phyloP scores from a whole-genome alignment of 1,140 invertebrate species.

The Drosophila dunni region DNA sequence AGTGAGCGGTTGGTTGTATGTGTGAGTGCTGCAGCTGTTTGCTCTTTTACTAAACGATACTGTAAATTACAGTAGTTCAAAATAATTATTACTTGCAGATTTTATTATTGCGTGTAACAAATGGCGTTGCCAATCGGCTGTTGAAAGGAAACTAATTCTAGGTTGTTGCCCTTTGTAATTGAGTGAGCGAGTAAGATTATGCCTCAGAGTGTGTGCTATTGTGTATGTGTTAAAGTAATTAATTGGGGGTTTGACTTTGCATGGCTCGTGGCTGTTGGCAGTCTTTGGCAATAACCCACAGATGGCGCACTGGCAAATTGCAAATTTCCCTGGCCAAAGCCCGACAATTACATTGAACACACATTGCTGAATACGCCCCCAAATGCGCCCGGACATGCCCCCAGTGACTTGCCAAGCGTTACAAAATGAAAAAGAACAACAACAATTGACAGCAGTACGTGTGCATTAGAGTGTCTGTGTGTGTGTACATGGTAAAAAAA shows the following conservation, averaged over 20 bases:
- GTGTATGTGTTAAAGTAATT: constrained; percentile 6
- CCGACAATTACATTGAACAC: constrained; percentile 48
- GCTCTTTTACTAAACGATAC: constrained; percentile 28
- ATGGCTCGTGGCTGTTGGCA: constrained; percentile 12
- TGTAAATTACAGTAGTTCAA: constrained; percentile 25
- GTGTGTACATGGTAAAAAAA: constrained; percentile 23
- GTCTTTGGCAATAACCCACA: constrained; percentile 36
- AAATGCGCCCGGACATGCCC: constrained; percentile 58
- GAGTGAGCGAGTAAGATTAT: no score
- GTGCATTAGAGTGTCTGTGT: neutral
- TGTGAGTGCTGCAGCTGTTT: constrained; percentile 27
- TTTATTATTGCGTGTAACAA: constrained; percentile 1
- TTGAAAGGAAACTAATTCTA: constrained; percentile 19
- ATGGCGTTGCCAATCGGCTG: constrained; percentile 1
- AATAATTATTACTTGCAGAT: constrained; percentile 29
- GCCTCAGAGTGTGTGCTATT: neutral
- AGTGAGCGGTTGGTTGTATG: constrained; percentile 13
- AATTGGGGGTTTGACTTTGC: constrained; percentile 34
- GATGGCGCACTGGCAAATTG: constrained; percentile 53
- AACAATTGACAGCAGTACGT: constrained; percentile 8
- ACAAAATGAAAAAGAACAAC: constrained; percentile 30
- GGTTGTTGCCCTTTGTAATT: constrained; percentile 33
- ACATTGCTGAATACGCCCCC: constrained; percentile 52
- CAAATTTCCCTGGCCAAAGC: constrained; percentile 51
- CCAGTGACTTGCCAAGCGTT: constrained; percentile 42